phyloP scores from a whole-genome alignment of 1,140 invertebrate genomes.

The Panagrolaimus sp. region DNA sequence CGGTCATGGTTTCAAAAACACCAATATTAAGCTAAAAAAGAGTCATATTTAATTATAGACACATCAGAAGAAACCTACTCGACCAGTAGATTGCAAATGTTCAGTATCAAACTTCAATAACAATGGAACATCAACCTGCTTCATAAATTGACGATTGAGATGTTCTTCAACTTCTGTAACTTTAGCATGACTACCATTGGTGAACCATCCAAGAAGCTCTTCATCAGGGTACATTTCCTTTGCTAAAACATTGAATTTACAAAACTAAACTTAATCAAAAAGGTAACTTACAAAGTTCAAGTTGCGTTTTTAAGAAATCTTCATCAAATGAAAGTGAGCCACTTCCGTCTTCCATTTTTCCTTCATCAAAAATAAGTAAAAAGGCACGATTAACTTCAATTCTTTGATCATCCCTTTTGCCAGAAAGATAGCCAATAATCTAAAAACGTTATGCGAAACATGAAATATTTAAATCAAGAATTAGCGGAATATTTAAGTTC shows the following conservation, averaged over 20 bases:
- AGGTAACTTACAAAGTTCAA: neutral
- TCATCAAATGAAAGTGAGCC: neutral
- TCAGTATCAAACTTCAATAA: slow-evolving; percentile 9
- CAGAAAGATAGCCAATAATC: neutral
- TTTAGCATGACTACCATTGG: neutral
- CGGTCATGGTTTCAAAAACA: neutral
- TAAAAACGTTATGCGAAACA: no score
- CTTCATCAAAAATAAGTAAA: neutral
- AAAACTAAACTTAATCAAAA: neutral
- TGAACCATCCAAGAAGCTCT: neutral
- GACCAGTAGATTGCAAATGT: neutral
- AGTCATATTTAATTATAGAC: neutral
- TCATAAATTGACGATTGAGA: slow-evolving; percentile 2
- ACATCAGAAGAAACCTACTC: neutral
- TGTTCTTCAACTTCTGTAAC: neutral
- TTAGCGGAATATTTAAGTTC: no score
- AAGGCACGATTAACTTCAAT: neutral
- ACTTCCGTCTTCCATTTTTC: neutral
- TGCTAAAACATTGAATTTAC: neutral
- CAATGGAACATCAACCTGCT: neutral
- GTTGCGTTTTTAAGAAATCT: neutral
- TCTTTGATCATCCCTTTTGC: neutral
- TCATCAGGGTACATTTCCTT: slow-evolving; percentile 10
- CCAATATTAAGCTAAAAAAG: slow-evolving; percentile 8
- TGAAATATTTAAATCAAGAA: no score